A percentile compares a stretch with the other conserved stretches of the same genome.
phyloP scores from a whole-genome alignment of 2,113 vertebrate species.

The Pseudonaja textilis region DNA sequence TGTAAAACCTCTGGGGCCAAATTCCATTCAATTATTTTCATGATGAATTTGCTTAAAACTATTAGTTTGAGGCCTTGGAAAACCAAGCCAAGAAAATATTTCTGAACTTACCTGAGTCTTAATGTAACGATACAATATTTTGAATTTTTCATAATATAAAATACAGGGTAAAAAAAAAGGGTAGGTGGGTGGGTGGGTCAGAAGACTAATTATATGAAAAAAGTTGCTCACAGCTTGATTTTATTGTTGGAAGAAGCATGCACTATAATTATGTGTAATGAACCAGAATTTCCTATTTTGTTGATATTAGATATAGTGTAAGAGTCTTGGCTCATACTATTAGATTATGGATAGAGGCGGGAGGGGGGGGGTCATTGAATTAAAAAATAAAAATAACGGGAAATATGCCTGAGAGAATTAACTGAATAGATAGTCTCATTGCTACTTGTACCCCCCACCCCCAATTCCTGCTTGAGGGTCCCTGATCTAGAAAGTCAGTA shows the following conservation, averaged over 20 bases:
- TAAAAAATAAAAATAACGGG: not conserved
- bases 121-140: conserved; percentile 58
- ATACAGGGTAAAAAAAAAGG: conserved; percentile 54
- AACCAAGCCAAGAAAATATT: not conserved
- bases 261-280: conserved; percentile 60
- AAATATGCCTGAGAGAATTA: not conserved
- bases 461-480: not conserved
- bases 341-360: not conserved
- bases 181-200: not conserved
- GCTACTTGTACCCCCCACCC: not conserved
- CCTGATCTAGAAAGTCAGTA: accelerated
- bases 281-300: conserved; percentile 53
- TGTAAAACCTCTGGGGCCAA: conserved; percentile 10
- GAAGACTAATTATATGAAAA: conserved; percentile 23
- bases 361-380: not conserved
- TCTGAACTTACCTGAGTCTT: conserved; percentile 44
- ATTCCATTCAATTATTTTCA: not conserved
- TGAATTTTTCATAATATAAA: conserved; percentile 45
- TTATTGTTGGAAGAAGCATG: conserved; percentile 59
- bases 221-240: conserved; percentile 61
- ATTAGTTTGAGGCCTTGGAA: not conserved
- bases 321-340: conserved; percentile 31
- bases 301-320: conserved; percentile 48
- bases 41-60: not conserved
- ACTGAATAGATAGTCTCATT: not conserved